Percentiles rank a stretch among this genome's conserved stretches.
Evolutionary conservation across 2,113 vertebrate genomes (phyloP).

Genomic region (Talpa occidentalis): DNA sequence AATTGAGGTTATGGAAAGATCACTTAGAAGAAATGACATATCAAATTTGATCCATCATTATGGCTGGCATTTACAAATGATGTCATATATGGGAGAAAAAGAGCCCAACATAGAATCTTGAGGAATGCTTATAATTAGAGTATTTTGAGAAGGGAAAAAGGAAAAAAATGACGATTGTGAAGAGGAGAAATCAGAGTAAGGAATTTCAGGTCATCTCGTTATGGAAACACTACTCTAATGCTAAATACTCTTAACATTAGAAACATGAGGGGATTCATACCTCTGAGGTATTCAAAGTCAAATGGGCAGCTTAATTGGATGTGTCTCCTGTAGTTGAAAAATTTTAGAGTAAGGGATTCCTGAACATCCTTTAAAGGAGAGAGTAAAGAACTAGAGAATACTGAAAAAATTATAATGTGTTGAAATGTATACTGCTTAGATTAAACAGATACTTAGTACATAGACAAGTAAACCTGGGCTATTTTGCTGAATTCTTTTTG

Average conservation of each 20-base stretch:
- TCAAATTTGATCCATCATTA: not conserved
- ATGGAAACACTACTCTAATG: not conserved
- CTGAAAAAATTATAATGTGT: not conserved
- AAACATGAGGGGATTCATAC: not conserved
- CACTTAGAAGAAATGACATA: not conserved
- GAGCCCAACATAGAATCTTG: not conserved
- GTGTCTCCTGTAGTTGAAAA: not conserved
- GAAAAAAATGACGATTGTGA: not conserved
- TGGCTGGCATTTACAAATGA: not conserved
- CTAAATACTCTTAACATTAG: too few relatives aligned
- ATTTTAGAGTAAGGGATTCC: not conserved
- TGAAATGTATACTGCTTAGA: not conserved
- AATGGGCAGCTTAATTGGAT: not conserved
- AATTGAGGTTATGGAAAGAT: not conserved
- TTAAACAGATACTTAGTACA: not conserved
- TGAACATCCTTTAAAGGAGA: not conserved
- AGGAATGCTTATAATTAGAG: not conserved
- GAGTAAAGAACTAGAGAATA: not conserved
- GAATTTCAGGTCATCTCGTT: not conserved
- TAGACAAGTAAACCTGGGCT: not conserved
- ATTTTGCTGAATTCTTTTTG: not conserved
- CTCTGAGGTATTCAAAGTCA: not conserved
- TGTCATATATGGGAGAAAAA: not conserved
- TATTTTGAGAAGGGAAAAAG: not conserved
- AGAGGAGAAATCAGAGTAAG: not conserved